Percentiles rank a stretch among this genome's conserved stretches.
Evolutionary conservation across 2,888 invertebrate genomes (phyloP).

Genomic region (Catonia carolina): DNA sequence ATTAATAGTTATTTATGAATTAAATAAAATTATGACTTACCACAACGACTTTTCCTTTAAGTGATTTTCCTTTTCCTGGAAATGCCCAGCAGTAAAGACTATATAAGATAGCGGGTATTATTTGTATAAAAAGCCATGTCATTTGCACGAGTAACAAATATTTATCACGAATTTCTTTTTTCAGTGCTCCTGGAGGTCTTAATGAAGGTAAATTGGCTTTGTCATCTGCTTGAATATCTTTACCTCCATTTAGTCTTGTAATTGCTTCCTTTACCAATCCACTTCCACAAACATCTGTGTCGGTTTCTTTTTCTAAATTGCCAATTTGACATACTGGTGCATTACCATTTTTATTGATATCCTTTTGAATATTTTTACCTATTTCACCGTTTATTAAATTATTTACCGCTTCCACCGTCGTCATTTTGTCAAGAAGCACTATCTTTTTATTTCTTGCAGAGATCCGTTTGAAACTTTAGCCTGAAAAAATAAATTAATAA

Average conservation of each 20-base stretch:
- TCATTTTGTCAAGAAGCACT: too few relatives aligned
- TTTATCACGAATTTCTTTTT: conserved; percentile 5
- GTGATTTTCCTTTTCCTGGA: conserved; percentile 25
- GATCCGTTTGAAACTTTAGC: too few relatives aligned
- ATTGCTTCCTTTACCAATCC: conserved; percentile 6
- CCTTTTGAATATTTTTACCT: neutral
- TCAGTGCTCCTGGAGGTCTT: neutral
- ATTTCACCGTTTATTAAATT: conserved; percentile 5
- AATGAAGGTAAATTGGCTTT: too few relatives aligned
- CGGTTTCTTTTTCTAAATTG: neutral
- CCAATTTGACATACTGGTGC: neutral
- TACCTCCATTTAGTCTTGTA: neutral
- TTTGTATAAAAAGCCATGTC: neutral
- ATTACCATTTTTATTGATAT: too few relatives aligned
- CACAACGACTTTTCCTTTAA: conserved; percentile 28
- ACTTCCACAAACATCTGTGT: neutral
- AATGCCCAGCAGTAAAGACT: conserved; percentile 9
- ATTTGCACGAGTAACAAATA: neutral
- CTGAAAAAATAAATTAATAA: too few relatives aligned
- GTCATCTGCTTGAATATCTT: neutral
- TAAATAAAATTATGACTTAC: conserved; percentile 26
- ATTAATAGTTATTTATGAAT: too few relatives aligned
- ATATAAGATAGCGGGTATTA: conserved; percentile 7
- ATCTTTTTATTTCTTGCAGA: too few relatives aligned
- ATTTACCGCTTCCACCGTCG: neutral